Evolutionary conservation across 2,113 vertebrate species (phyloP), one percentile per base, ranked within the genome.

Genomic region (Gadus chalcogrammus): DNA sequence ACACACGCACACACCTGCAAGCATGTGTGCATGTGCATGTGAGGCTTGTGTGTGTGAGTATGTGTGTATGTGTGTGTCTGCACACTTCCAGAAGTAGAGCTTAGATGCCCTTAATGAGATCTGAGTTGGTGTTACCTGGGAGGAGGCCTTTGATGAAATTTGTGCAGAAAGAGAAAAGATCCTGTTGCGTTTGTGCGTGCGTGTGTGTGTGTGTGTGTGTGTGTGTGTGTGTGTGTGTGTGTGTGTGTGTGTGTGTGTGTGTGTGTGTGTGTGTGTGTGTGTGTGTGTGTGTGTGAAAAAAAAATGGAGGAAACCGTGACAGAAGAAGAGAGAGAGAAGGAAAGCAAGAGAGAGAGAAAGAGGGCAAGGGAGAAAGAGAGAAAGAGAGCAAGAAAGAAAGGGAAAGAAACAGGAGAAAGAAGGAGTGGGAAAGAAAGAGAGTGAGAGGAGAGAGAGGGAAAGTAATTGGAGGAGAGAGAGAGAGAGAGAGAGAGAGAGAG

Each of bases 81-180:
- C 65, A 75, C 73, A 75, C 76, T 87, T 81, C 83, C 73, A 77
- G 38, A 22, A 86, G 82, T 77, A 60, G 67, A 38, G 65, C 77
- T 88, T 88, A 85, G 87, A 78, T 82, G 72, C 79, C 79, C 78
- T 81, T 87, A 85, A 89, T 88, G 84, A 89, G 85, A 82, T 85
- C 76, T 72, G 74, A 79, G 77, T 77, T 75, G 79, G 78, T 67
- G 79, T 86, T 85, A 89, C 84, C 87, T 88, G 82, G 68, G 76
- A 79, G 68, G 69, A 77, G 75, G 77, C 61, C 76, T 88, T 87
- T 89, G 85, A 89, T 86, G 71, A 85, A 86, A 85, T 82, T 79
- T 84, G 83, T 84, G 81, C 83, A 86, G 80, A 84, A 77, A 59
- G 69, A 70, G 42, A 64, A 65, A n/a, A 35, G 0, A 35, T 35